phyloP scores from a whole-genome alignment of 2,888 invertebrate species.

The Timema podura region DNA sequence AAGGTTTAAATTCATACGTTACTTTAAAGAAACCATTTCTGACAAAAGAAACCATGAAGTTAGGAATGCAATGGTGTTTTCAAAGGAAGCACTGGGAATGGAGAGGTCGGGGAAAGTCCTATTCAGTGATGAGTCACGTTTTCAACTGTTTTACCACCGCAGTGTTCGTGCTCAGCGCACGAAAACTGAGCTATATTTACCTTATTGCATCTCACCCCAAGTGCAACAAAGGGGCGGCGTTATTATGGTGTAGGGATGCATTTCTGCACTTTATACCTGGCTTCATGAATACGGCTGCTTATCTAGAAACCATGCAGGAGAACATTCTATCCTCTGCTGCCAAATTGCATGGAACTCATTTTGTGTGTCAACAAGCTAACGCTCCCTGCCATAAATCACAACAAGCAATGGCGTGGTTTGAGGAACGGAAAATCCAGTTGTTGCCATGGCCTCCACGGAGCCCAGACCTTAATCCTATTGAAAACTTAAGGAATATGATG shows the following conservation, averaged over 20 bases:
- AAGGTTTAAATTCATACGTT: not conserved
- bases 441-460: not conserved
- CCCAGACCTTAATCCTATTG: constrained; percentile 1
- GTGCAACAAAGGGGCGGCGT: not conserved
- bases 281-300: not conserved
- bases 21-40: not conserved
- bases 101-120: constrained; percentile 3
- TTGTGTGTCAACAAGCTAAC: constrained; percentile 4
- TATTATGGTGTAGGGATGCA: not conserved
- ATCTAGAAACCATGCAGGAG: constrained; percentile 7
- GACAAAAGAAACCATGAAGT: not conserved
- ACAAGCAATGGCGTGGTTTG: not conserved
- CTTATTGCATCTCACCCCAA: not conserved
- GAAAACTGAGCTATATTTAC: not conserved
- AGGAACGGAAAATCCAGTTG: not conserved
- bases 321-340: not conserved
- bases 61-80: not conserved
- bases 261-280: not conserved
- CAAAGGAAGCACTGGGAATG: constrained; percentile 7
- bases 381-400: not conserved
- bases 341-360: constrained; percentile 8
- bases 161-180: not conserved
- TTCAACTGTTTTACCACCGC: not conserved
- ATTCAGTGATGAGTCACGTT: constrained; percentile 3
- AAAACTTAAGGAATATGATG: not conserved